phyloP scores from a whole-genome alignment of 64 coral and sea anemone species.

The Catalaphyllia jardinei region DNA sequence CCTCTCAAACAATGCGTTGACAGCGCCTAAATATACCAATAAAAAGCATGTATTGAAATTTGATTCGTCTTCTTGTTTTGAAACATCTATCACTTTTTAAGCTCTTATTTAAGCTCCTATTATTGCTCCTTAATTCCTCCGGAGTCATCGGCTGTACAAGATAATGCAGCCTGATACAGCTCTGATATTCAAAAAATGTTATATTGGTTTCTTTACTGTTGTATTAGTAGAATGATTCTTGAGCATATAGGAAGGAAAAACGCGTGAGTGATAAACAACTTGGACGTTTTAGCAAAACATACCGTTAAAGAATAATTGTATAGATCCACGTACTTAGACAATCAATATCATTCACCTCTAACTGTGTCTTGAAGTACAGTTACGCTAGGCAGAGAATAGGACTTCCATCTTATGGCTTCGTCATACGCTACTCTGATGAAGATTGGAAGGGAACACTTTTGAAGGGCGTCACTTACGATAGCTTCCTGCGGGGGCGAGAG shows the following conservation, averaged over 20 bases:
- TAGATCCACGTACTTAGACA: no score
- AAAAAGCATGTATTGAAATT: background rate
- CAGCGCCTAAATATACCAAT: conserved; percentile 48
- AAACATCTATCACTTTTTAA: background rate
- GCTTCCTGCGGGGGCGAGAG: conserved; percentile 60
- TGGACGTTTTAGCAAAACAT: background rate
- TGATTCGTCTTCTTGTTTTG: background rate
- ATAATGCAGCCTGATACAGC: no score
- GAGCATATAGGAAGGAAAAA: background rate
- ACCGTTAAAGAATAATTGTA: background rate
- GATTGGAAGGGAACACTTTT: conserved; percentile 83
- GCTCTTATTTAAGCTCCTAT: background rate
- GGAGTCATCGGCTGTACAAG: background rate
- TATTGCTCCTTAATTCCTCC: background rate
- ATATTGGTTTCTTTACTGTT: no score
- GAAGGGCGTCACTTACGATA: conserved; percentile 53
- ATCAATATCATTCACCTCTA: conserved; percentile 36
- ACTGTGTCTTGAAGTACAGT: conserved; percentile 85
- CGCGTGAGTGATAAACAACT: no score
- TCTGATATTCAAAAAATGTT: no score
- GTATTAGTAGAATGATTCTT: no score
- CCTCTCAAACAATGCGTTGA: conserved; percentile 81
- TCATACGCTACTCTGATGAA: conserved; percentile 92
- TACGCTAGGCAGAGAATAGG: conserved; percentile 53
- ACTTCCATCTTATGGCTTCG: conserved; percentile 91